A percentile compares a stretch with the other conserved stretches of the same genome.
These are phyloP conservation scores for Strigamia crassipes DNA, from an alignment of 2,888 invertebrate genomes.

Conservation along the genomic window DNA sequence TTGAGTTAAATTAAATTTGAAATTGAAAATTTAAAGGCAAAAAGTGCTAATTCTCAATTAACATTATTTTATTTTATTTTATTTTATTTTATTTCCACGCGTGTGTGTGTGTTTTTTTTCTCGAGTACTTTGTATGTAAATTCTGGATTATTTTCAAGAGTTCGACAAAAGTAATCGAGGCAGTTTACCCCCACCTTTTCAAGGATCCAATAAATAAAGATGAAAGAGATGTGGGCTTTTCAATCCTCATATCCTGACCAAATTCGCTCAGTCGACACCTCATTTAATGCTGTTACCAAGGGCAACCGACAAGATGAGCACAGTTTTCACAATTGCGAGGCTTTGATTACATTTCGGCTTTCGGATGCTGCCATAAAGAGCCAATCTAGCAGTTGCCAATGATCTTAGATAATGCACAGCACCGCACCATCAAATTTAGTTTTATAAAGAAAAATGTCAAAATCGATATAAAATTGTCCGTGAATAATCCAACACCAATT, in stretches of 20 bases:
- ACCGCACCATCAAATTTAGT: not conserved
- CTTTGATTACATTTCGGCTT: constrained; percentile 4
- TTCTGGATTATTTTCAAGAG: not conserved
- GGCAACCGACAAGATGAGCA: constrained; percentile 10
- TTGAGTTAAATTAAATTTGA: no score
- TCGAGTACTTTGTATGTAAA: not conserved
- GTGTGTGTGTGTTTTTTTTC: no score
- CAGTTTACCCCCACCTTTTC: not conserved
- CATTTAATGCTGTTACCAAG: constrained; percentile 3
- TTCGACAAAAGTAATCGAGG: not conserved
- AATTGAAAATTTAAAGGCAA: no score
- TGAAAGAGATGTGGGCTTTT: not conserved
- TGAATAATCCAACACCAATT: no score
- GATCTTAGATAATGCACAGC: not conserved
- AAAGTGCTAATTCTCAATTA: no score
- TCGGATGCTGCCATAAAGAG: not conserved
- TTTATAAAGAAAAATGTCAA: not conserved
- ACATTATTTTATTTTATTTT: no score
- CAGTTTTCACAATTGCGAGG: not conserved
- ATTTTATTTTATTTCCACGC: no score
- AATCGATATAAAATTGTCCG: no score
- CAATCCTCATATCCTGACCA: constrained; percentile 4
- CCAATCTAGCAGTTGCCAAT: not conserved
- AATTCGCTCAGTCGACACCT: constrained; percentile 10
- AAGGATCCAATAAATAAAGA: not conserved